A percentile compares a stretch with the other conserved stretches of the same genome.
phyloP scores from a whole-genome alignment of 1,140 invertebrate genomes.

The Cherax destructor region DNA sequence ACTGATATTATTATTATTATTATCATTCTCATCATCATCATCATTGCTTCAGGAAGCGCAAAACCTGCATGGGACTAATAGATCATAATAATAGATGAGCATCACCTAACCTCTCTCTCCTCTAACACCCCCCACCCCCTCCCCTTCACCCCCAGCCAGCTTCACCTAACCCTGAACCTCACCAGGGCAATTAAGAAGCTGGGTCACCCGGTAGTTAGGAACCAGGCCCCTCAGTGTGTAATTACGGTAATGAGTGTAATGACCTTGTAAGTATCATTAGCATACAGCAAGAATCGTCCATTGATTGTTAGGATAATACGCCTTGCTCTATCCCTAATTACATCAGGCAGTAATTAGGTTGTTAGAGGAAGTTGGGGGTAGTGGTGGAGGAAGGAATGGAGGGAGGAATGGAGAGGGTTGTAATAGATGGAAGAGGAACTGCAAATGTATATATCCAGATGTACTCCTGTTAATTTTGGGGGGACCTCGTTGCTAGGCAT shows the following conservation, averaged over 20 bases:
- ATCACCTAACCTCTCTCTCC: neutral
- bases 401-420: too few relatives aligned
- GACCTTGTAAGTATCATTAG: neutral
- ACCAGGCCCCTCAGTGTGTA: neutral
- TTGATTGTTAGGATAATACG: neutral
- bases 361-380: neutral
- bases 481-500: too few relatives aligned
- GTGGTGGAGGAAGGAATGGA: neutral
- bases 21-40: too few relatives aligned
- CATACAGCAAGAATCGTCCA: neutral
- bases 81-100: too few relatives aligned
- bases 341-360: neutral
- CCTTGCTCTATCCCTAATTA: neutral
- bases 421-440: too few relatives aligned
- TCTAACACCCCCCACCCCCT: neutral
- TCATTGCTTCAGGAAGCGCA: too few relatives aligned
- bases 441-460: too few relatives aligned
- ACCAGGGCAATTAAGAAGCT: neutral
- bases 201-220: neutral
- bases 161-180: neutral
- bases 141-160: neutral
- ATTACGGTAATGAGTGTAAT: conserved; percentile 1
- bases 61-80: too few relatives aligned
- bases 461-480: too few relatives aligned
- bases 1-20: too few relatives aligned